Base-by-base conservation (phyloP, 1,140 invertebrate genomes). In the Sycophaga agraensis region DNA sequence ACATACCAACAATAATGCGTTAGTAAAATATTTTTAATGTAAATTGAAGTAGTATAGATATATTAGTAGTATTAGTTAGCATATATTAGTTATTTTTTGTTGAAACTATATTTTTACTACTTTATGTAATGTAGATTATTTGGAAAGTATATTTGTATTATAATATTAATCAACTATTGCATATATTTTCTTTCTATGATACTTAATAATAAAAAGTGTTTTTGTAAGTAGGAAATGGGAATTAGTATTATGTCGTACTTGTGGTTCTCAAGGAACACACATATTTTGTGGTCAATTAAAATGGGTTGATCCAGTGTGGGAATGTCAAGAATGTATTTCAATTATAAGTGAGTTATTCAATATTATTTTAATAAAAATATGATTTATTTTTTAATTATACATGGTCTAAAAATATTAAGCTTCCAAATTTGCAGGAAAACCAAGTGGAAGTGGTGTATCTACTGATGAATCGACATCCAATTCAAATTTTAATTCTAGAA, bases 261-360 rank as follows among this genome's bases (percentile, higher is more conserved):
- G 86, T 74, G 86, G 85, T 16, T 85, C 84, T 0, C 80, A 82
- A 68, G 85, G 85, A 24, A 81, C 81, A 28, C 86, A 87, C 66
- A 73, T 77, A 49, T 71, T 67, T 11, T 87, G 86, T 70, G 78
- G 74, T 19, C 57, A 69, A n/a, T 66, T 78, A 4, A 79, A 76
- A 66, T 77, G 64, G 68, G 34, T 45, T 4, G 73, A 73, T 64
- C 65, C 77, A 3, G 1, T 65, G 7, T 82, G 80, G 80, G 73
- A 79, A 39, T 82, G 80, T 55, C 17, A 17, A 4, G 76, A 80
- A 57, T 82, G 79, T 61, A 67, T 43, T 45, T 50, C 60, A 42
- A 79, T 80, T 51, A 35, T 76, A 53, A 48, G 73, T 71, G 64
- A 66, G 45, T 43, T 50, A 51, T 42, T 43, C 21, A 19, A 5